phyloP scores from a whole-genome alignment of 2,888 invertebrate species.

The Eupithecia tripunctaria region DNA sequence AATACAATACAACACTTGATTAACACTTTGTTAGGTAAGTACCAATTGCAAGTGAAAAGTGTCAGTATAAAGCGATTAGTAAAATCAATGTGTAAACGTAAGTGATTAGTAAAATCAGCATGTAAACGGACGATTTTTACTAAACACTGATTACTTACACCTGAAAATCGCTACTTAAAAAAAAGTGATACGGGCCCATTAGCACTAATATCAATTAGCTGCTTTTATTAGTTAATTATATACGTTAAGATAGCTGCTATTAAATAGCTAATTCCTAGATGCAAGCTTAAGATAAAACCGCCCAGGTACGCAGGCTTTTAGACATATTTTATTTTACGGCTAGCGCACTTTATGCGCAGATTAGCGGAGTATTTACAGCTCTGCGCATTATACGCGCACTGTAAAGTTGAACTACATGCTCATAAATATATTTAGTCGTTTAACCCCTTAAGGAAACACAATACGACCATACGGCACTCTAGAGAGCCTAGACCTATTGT shows the following conservation, averaged over 20 bases:
- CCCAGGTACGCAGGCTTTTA: not conserved
- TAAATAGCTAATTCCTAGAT: not conserved
- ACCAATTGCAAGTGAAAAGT: no score
- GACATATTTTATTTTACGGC: constrained; percentile 19
- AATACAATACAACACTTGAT: no score
- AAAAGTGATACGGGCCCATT: no score
- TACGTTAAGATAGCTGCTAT: not conserved
- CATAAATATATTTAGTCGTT: constrained; percentile 27
- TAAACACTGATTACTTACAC: no score
- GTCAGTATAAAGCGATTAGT: no score
- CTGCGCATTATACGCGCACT: constrained; percentile 36
- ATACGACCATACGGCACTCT: constrained; percentile 19
- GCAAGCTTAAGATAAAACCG: constrained; percentile 11
- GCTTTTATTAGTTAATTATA: not conserved
- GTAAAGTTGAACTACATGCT: constrained; percentile 23
- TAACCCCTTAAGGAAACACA: constrained; percentile 35
- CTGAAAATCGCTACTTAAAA: no score
- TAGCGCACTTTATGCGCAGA: constrained; percentile 12
- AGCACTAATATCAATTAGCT: not conserved
- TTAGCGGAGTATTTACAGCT: constrained; percentile 28
- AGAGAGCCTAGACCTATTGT: constrained; percentile 32
- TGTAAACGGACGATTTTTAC: no score
- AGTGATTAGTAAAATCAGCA: no score
- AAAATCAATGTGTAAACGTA: no score
- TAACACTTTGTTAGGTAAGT: no score